Base-by-base conservation (phyloP, 2,797 vertebrate species). In the Typhlichthys subterraneus region DNA sequence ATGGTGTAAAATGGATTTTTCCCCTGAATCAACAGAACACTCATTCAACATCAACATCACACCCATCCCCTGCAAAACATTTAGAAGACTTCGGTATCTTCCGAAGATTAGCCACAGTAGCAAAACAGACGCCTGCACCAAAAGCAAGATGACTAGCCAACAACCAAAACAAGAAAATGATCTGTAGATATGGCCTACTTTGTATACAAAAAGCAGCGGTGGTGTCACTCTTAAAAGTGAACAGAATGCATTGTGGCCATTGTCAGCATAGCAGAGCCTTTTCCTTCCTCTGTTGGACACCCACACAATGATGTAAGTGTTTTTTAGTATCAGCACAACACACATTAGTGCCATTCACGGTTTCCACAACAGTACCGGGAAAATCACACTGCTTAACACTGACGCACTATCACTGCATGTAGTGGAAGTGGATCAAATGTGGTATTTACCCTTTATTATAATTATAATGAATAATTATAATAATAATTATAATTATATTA, bases 251-350 rank as follows among this genome's bases (percentile, higher is more conserved):
- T 65, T 31, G 69, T 81, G 73, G 79, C 75, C 62, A 48, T 85
- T 85, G 75, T 66, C 67, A 46, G 63, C 72, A 46, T 14, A 66
- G 68, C 49, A 12, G 55, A 63, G 67, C 72, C 73, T 56, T n/a
- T 73, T 54, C 77, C 72, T 57, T n/a, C 73, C 77, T 73, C 70
- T 81, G 79, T 83, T 76, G 82, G 76, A 85, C 86, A 79, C 83
- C 83, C 81, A 79, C 82, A 59, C 63, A 63, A 59, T 89, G 86
- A 89, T 85, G 86, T 77, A 85, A 91, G 86, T 83, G 84, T 76
- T 77, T 29, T 77, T 82, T 86, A 49, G 17, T 45, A 57, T 67
- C 79, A 64, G 75, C 77, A 79, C 63, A 73, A 78, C 82, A 81
- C 78, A 73, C 63, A 42, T 68, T 84, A 29, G 65, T 76, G 75